Percentiles rank a stretch among this genome's conserved stretches.
These are phyloP conservation scores for Nemotelus nigrinus DNA, from an alignment of 2,888 invertebrate genomes.

Conservation along the genomic window DNA sequence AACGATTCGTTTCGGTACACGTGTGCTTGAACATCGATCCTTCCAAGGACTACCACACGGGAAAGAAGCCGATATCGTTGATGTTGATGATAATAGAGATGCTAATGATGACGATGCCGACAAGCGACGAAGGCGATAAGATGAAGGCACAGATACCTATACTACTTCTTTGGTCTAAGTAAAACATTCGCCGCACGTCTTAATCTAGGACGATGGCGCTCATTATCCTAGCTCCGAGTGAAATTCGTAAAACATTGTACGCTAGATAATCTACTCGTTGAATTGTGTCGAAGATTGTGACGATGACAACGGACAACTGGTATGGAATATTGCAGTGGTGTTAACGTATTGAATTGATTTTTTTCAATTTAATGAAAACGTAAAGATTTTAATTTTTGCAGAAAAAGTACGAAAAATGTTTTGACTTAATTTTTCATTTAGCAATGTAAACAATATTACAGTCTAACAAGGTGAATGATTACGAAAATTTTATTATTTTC, in stretches of 20 bases:
- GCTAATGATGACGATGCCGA: slow-evolving; percentile 23
- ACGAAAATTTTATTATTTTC: no score
- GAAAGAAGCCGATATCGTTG: no score
- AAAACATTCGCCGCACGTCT: slow-evolving; percentile 44
- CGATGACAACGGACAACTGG: background rate
- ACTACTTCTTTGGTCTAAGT: slow-evolving; percentile 9
- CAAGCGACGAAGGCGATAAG: background rate
- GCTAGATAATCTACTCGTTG: slow-evolving; percentile 26
- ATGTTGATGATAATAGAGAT: background rate
- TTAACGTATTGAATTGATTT: background rate
- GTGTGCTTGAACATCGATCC: no score
- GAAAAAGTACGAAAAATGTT: background rate
- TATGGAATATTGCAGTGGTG: background rate
- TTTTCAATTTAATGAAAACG: background rate
- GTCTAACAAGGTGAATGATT: background rate
- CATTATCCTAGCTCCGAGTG: slow-evolving; percentile 35
- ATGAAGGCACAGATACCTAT: slow-evolving; percentile 5
- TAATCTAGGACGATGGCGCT: slow-evolving; percentile 40
- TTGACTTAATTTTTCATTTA: background rate
- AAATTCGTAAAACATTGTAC: slow-evolving; percentile 28
- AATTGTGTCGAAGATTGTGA: slow-evolving; percentile 26
- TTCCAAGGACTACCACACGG: no score
- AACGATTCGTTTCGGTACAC: no score
- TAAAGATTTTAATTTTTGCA: background rate
- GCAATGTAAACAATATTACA: background rate